Evolutionary conservation across 2,797 vertebrate species (phyloP).

Genomic region (Pelodytes ibericus): DNA sequence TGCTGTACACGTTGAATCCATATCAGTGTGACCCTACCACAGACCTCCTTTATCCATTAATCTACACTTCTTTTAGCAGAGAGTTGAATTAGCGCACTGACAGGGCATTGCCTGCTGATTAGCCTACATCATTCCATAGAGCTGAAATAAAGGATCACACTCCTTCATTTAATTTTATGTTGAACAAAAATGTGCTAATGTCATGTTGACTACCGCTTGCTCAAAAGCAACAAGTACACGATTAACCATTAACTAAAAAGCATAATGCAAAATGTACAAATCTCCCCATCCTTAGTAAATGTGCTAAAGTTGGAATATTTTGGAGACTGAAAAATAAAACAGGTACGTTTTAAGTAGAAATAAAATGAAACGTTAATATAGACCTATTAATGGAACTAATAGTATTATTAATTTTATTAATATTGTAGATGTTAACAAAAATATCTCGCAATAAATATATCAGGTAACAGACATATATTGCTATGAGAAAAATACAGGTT

Average conservation of each 20-base stretch:
- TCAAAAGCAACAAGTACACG: conserved; percentile 79
- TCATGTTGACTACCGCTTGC: conserved; percentile 65
- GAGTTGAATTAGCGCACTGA: conserved; percentile 92
- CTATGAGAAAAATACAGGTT: too few relatives aligned
- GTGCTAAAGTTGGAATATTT: too few relatives aligned
- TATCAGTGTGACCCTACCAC: conserved; percentile 89
- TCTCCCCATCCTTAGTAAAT: too few relatives aligned
- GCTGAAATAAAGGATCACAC: conserved; percentile 77
- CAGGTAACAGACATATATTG: too few relatives aligned
- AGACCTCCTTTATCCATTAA: conserved; percentile 97
- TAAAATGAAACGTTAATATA: neutral
- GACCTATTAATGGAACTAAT: too few relatives aligned
- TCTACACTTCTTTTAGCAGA: conserved; percentile 96
- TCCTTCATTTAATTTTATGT: conserved; percentile 79
- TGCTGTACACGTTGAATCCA: conserved; percentile 87
- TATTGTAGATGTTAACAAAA: neutral
- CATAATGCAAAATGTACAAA: neutral
- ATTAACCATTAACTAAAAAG: conserved; percentile 48
- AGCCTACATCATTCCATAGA: conserved; percentile 84
- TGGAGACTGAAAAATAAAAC: neutral
- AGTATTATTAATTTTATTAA: too few relatives aligned
- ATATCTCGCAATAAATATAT: neutral
- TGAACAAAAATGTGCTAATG: conserved; percentile 75
- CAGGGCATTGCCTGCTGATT: conserved; percentile 88
- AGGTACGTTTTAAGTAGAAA: conserved; percentile 10